These are phyloP conservation scores for Sebastes fasciatus DNA, from an alignment of 2,113 vertebrate genomes.

Conservation along the genomic window DNA sequence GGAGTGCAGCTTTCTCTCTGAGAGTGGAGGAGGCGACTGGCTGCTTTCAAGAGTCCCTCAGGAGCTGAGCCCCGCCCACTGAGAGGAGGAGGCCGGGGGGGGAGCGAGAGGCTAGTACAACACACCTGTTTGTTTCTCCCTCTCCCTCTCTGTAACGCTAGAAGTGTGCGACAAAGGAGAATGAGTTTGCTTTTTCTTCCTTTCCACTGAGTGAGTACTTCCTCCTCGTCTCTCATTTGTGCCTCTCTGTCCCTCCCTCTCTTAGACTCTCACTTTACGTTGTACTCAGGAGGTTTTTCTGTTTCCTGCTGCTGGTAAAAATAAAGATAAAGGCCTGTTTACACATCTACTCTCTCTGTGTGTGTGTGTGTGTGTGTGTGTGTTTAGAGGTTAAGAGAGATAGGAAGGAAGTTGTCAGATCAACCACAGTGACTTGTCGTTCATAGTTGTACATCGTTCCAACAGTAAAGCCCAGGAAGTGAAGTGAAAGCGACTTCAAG, in stretches of 20 bases:
- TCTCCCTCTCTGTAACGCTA: constrained; percentile 59
- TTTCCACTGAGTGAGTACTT: constrained; percentile 39
- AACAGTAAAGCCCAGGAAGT: constrained; percentile 49
- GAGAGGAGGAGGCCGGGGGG: constrained; percentile 23
- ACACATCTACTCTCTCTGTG: neutral
- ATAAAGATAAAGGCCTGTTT: constrained; percentile 49
- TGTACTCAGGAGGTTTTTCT: constrained; percentile 23
- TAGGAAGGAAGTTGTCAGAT: constrained; percentile 72
- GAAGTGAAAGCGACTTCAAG: constrained; percentile 27
- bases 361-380: constrained; percentile 2
- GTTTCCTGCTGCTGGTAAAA: constrained; percentile 52
- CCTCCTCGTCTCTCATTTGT: neutral
- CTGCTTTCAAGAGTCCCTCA: constrained; percentile 69
- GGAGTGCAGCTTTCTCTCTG: constrained; percentile 58
- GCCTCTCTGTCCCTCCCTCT: constrained; percentile 2
- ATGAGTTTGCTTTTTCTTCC: constrained; percentile 67
- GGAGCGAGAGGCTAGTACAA: constrained; percentile 64
- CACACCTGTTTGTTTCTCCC: constrained; percentile 79
- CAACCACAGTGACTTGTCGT: constrained; percentile 57
- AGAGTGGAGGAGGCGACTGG: constrained; percentile 52
- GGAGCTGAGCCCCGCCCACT: constrained; percentile 67
- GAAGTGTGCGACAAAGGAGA: constrained; percentile 64
- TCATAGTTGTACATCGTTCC: constrained; percentile 35
- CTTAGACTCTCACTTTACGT: constrained; percentile 4
- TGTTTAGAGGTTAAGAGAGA: constrained; percentile 23